Evolutionary conservation across 1,140 invertebrate species (phyloP).

Genomic region (Drosophila novamexicana): DNA sequence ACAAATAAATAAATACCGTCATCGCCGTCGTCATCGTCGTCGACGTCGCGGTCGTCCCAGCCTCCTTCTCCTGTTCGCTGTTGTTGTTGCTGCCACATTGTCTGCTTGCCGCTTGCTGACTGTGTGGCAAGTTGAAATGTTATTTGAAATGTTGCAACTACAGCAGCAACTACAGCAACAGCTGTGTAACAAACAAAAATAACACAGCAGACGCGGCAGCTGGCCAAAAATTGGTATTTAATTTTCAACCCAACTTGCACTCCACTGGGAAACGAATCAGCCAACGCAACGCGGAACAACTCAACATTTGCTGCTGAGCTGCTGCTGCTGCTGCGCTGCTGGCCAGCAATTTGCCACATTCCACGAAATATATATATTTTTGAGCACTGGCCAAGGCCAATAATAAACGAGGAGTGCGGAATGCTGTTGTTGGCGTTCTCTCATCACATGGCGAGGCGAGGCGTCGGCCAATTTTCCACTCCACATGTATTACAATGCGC

Average conservation of each 20-base stretch:
- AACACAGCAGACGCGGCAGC: constrained; percentile 48
- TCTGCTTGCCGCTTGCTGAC: constrained; percentile 53
- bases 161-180: constrained; percentile 38
- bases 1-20: constrained; percentile 79
- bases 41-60: not conserved
- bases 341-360: constrained; percentile 68
- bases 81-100: constrained; percentile 61
- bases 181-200: constrained; percentile 26
- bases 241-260: constrained; percentile 78
- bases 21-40: constrained; percentile 1
- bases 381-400: constrained; percentile 37
- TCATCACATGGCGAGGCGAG: constrained; percentile 7
- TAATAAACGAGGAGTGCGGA: constrained; percentile 32
- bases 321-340: constrained; percentile 29
- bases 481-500: not conserved
- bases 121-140: constrained; percentile 72
- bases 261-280: constrained; percentile 59
- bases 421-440: not conserved
- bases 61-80: constrained; percentile 19
- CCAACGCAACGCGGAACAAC: constrained; percentile 21
- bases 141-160: constrained; percentile 79
- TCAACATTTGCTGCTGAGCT: constrained; percentile 21
- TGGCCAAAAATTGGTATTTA: constrained; percentile 80
- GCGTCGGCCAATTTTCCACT: constrained; percentile 10
- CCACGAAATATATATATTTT: constrained; percentile 55